These are phyloP conservation scores for Sycobia sp. DNA, from an alignment of 1,140 invertebrate species.

Conservation along the genomic window DNA sequence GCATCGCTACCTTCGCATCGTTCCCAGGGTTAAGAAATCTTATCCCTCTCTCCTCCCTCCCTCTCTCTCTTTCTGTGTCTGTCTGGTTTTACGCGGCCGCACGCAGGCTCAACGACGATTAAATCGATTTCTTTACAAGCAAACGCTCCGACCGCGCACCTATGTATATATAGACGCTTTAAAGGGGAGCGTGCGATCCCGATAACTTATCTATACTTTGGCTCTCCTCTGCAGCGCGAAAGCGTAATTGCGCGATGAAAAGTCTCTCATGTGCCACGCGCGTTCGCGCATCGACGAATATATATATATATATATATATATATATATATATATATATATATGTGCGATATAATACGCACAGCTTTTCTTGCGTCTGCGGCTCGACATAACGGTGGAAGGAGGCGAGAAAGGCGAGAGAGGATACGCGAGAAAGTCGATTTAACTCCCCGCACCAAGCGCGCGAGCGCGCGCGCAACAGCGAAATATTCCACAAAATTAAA, in stretches of 20 bases:
- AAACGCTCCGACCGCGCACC: neutral
- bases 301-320: too few species aligned
- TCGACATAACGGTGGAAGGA: too few species aligned
- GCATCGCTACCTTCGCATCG: neutral
- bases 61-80: neutral
- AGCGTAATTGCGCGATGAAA: constrained; percentile 9
- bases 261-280: neutral
- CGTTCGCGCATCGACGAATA: too few species aligned
- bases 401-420: too few species aligned
- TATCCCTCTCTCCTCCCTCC: neutral
- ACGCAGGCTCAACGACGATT: neutral
- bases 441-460: too few species aligned
- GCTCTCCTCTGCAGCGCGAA: neutral
- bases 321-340: too few species aligned
- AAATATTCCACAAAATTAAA: too few species aligned
- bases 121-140: constrained; percentile 9
- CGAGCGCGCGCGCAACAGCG: too few species aligned
- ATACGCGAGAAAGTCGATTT: too few species aligned
- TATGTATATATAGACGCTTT: neutral
- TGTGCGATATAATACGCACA: too few species aligned
- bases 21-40: constrained; percentile 10
- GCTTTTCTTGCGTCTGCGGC: too few species aligned
- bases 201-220: constrained; percentile 9
- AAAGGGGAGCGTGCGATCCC: constrained; percentile 9
- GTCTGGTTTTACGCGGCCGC: neutral